Evolutionary conservation across 2,113 vertebrate species (phyloP).

Genomic region (Cyphomyrus discorhynchus): DNA sequence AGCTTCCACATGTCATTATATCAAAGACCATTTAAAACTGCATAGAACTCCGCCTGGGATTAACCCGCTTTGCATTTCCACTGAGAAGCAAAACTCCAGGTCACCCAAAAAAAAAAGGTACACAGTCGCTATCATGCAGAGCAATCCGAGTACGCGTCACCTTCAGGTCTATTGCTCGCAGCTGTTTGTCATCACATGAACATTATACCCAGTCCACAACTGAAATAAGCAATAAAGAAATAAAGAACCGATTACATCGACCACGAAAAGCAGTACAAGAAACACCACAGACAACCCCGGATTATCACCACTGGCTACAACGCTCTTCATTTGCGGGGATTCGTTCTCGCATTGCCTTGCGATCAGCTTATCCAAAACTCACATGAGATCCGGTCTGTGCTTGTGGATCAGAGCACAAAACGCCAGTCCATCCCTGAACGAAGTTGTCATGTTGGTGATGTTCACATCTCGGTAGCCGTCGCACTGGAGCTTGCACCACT

Average conservation of each 20-base stretch:
- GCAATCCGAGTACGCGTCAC: neutral
- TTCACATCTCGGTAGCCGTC: slow-evolving; percentile 80
- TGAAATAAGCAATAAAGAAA: neutral
- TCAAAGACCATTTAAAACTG: neutral
- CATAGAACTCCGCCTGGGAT: neutral
- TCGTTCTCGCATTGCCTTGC: no score
- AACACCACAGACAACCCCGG: neutral
- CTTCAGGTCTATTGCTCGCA: neutral
- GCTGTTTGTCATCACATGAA: neutral
- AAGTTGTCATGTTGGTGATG: slow-evolving; percentile 92
- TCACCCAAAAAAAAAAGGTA: neutral
- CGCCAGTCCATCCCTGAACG: slow-evolving; percentile 87
- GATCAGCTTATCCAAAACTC: slow-evolving; percentile 43
- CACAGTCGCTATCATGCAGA: neutral
- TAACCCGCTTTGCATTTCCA: neutral
- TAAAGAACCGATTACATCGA: neutral
- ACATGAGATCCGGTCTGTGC: slow-evolving; percentile 90
- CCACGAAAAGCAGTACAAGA: neutral
- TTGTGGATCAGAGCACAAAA: slow-evolving; percentile 94
- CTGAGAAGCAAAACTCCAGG: neutral
- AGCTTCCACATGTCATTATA: neutral
- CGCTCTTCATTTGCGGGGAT: neutral
- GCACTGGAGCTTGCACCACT: slow-evolving; percentile 84
- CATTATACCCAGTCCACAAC: neutral
- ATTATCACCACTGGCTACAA: neutral